Base-by-base conservation (phyloP, 2,888 invertebrate genomes). In the Eupithecia tripunctaria region DNA sequence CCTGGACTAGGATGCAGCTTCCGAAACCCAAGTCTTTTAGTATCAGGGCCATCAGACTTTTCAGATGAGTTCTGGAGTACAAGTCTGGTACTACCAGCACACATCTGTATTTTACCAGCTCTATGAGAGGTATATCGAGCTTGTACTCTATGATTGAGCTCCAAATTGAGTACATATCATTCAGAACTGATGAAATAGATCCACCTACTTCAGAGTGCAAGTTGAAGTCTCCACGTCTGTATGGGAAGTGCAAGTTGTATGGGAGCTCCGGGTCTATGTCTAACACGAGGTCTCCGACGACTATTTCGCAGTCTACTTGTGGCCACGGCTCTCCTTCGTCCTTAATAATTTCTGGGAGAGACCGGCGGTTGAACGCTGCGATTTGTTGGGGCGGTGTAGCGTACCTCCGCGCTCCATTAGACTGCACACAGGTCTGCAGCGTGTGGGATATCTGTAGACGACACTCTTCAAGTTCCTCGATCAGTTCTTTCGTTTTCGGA, bases 381-480 rank as follows among this genome's bases (percentile, higher is more conserved):
- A 98, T 97, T 93, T 98, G 98, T 83, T 98, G 97, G 0, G 98
- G 97, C 0, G 98, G 98, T 0, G 98, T 98, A 0, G 98, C 98
- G 80, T 98, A 96, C 38, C 97, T 93, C 71, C 97, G 91, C 0
- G 97, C 95, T 1, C 98, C 98, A 82, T 97, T 97, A 0, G 97
- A 97, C 85, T 97, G 97, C 68, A 98, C 94, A 81, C 97, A 97
- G 0, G 97, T 97, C 83, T 98, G 98, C n/a, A 98, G 92, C 0
- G 97, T 97, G 81, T 97, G 97, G 0, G 97, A 97, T 65, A 98
- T 97, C 83, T 97, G 97, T 12, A 98, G 89, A 1, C 98, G 95
- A 71, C 97, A 97, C 87, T 98, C 98, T 90, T 98, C 98, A 82
- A 98, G 95, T 85, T 97, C 97, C 81, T 96, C 96, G 0, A 96